phyloP scores from a whole-genome alignment of 2,888 invertebrate species.

The Coecobrya sp. region DNA sequence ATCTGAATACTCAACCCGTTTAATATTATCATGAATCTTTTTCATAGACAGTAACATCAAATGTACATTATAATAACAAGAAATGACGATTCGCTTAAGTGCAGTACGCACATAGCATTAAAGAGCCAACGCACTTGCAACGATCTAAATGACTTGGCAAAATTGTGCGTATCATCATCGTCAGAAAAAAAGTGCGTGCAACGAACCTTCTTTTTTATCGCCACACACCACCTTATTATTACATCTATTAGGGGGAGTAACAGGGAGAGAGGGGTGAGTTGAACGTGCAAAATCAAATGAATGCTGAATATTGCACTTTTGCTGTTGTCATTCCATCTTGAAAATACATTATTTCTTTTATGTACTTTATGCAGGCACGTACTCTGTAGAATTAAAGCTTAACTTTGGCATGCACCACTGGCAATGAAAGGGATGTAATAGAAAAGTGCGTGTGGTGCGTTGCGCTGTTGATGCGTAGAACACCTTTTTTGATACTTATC shows the following conservation, averaged over 20 bases:
- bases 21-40: conserved; percentile 42
- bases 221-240: background rate
- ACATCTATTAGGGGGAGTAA: background rate
- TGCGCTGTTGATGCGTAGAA: conserved; percentile 18
- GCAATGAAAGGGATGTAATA: conserved; percentile 14
- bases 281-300: conserved; percentile 44
- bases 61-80: background rate
- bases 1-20: background rate
- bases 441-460: conserved; percentile 35
- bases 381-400: background rate
- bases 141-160: conserved; percentile 38
- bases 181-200: conserved; percentile 70
- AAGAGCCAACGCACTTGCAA: conserved; percentile 3
- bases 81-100: conserved; percentile 19
- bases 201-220: conserved; percentile 71
- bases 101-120: background rate
- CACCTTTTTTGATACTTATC: background rate
- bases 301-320: conserved; percentile 22
- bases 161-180: conserved; percentile 62
- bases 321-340: background rate
- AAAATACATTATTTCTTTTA: background rate
- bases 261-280: conserved; percentile 7
- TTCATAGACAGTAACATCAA: conserved; percentile 13
- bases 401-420: conserved; percentile 44
- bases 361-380: background rate